These are phyloP conservation scores for Bufo bufo DNA, from an alignment of 2,113 vertebrate genomes.

Conservation along the genomic window DNA sequence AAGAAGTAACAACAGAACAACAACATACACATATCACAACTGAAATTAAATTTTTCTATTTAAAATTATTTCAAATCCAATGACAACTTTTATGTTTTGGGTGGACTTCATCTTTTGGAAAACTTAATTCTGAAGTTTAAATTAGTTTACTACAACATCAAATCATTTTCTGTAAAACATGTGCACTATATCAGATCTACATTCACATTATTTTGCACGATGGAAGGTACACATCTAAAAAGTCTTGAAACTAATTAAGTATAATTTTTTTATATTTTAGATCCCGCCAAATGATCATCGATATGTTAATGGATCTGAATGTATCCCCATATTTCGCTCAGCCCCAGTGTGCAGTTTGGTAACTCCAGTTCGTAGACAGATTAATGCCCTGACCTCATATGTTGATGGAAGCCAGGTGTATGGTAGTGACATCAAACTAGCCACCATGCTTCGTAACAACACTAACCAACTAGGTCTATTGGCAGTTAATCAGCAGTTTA, in stretches of 20 bases:
- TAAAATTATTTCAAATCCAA: too few species aligned
- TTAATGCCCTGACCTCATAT: conserved; percentile 86
- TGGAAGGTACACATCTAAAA: neutral
- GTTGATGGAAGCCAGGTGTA: conserved; percentile 88
- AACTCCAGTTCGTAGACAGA: conserved; percentile 78
- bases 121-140: too few species aligned
- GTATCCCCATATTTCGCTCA: conserved; percentile 82
- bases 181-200: too few species aligned
- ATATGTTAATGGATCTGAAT: conserved; percentile 66
- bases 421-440: conserved; percentile 76
- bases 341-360: conserved; percentile 69
- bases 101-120: too few species aligned
- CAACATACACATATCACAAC: too few species aligned
- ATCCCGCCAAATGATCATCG: conserved; percentile 80
- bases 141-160: too few species aligned
- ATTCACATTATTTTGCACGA: too few species aligned
- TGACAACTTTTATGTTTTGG: too few species aligned
- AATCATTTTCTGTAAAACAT: too few species aligned
- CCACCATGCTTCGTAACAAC: conserved; percentile 72
- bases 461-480: conserved; percentile 63
- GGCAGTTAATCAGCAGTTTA: conserved; percentile 74
- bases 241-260: neutral
- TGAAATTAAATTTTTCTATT: too few species aligned
- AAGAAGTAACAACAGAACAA: too few species aligned
- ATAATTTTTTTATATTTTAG: conserved; percentile 64